Evolutionary conservation across 2,113 vertebrate genomes (phyloP).

Genomic region (Craseonycteris thonglongyai): DNA sequence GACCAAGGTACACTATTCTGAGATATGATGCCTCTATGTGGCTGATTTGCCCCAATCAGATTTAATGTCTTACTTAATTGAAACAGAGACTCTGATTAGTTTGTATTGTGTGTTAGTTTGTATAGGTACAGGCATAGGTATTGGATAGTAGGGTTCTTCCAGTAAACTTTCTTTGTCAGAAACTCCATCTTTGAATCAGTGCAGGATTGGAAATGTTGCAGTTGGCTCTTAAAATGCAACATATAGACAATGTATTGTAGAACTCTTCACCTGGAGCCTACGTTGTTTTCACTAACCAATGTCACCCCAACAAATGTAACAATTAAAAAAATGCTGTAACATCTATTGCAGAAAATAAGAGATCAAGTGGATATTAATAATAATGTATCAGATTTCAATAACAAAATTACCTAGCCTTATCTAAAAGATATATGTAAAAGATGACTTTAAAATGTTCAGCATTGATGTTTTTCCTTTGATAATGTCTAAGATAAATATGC

Average conservation of each 20-base stretch:
- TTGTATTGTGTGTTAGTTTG: neutral
- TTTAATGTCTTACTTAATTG: neutral
- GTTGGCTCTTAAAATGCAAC: neutral
- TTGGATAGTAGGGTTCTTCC: neutral
- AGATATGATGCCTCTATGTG: neutral
- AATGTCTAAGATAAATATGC: neutral
- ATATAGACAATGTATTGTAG: too few relatives aligned
- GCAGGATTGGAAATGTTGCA: neutral
- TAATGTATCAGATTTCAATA: neutral
- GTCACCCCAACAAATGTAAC: too few relatives aligned
- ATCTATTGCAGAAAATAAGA: neutral
- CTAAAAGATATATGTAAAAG: neutral
- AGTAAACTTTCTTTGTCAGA: neutral
- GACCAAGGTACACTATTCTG: neutral
- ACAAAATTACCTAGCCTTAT: neutral
- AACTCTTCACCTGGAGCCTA: too few relatives aligned
- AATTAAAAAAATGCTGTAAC: neutral
- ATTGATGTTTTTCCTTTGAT: constrained; percentile 9
- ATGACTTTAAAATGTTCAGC: neutral
- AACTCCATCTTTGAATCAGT: neutral
- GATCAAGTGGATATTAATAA: neutral
- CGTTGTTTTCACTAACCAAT: too few relatives aligned
- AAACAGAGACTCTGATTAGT: neutral
- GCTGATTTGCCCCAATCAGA: neutral
- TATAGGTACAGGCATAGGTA: neutral